phyloP scores from a whole-genome alignment of 2,797 vertebrate species.

The Anabas testudineus region DNA sequence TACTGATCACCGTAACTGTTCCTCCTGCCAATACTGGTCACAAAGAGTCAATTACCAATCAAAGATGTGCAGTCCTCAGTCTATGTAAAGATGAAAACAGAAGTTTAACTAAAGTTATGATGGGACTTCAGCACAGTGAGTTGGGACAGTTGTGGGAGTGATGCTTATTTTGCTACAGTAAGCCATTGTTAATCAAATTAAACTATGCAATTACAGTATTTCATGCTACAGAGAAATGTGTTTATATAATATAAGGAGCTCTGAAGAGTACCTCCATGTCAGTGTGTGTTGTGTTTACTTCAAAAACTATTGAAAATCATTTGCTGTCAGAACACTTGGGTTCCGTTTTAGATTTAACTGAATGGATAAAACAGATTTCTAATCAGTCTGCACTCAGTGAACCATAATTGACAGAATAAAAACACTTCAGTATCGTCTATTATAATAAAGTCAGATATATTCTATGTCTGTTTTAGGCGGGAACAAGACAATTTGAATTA shows the following conservation, averaged over 20 bases:
- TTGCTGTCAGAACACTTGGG: too few relatives aligned
- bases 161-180: too few relatives aligned
- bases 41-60: background rate
- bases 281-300: too few relatives aligned
- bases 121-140: too few relatives aligned
- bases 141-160: background rate
- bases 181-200: too few relatives aligned
- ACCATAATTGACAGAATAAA: background rate
- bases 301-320: too few relatives aligned
- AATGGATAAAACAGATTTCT: background rate
- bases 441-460: conserved; percentile 50
- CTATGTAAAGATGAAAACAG: background rate
- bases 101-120: background rate
- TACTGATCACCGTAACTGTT: background rate
- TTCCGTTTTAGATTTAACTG: background rate
- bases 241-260: too few relatives aligned
- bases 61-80: background rate
- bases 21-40: too few relatives aligned
- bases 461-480: conserved; percentile 49
- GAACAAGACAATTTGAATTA: conserved; percentile 71
- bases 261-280: too few relatives aligned
- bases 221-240: too few relatives aligned
- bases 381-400: background rate
- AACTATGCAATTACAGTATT: background rate
- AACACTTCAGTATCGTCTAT: conserved; percentile 42